Conservation (phyloP, 2,113 vertebrate genomes). For the Pelusios castaneus region DNA sequence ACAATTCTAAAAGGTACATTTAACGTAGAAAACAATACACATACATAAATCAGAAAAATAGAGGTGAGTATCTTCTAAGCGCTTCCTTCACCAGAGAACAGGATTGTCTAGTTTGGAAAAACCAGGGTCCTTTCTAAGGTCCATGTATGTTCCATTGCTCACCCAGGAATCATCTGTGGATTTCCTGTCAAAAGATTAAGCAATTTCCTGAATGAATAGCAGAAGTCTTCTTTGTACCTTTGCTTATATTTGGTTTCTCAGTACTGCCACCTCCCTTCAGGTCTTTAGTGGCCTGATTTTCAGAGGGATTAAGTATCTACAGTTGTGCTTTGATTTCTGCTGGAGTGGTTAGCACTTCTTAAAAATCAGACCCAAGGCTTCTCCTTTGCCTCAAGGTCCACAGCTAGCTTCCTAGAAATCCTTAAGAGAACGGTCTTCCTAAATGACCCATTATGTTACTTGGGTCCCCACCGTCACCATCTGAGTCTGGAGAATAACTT, state of each 20-base stretch:
- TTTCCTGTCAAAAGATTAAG: constrained; percentile 82
- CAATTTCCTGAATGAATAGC: background rate
- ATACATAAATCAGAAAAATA: background rate
- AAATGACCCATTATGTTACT: background rate
- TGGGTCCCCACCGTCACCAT: background rate
- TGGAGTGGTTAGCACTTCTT: background rate
- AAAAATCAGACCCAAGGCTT: background rate
- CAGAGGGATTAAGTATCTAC: background rate
- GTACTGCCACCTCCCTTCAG: background rate
- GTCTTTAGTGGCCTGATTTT: background rate
- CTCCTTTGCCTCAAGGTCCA: background rate
- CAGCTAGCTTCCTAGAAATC: background rate
- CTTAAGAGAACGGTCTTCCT: background rate
- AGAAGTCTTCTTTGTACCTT: background rate
- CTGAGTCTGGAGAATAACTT: background rate
- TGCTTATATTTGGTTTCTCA: background rate
- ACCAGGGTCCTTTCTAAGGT: constrained; percentile 88
- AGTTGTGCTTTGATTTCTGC: background rate
- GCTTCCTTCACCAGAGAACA: constrained; percentile 87
- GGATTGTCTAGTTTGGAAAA: constrained; percentile 89
- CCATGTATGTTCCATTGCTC: constrained; percentile 94
- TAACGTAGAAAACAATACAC: constrained; percentile 23
- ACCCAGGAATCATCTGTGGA: constrained; percentile 91
- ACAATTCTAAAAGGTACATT: constrained; percentile 48
- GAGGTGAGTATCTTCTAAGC: constrained; percentile 6